Evolutionary conservation across 1,140 invertebrate genomes (phyloP), one percentile per base, ranked within the genome.

Genomic region (Microplitis mediator): DNA sequence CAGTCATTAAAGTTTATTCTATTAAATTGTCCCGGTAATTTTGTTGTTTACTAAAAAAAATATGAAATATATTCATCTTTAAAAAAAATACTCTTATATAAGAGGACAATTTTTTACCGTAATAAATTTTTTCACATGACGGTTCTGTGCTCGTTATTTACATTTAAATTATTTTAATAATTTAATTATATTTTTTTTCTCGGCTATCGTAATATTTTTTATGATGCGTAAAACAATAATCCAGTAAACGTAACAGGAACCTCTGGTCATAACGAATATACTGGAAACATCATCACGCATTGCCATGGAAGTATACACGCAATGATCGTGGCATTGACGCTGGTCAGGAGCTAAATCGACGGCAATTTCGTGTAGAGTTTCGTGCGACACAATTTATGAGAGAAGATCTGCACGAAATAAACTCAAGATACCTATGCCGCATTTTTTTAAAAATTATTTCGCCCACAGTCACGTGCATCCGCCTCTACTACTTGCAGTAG

Each of bases 321-420:
- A 71, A 66, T 72, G 58, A 72, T 34, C 54, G 3, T 51, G 71
- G 58, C 65, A 72, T 72, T 68, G 71, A 61, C 13, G 71, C 58
- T 72, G 71, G 71, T 72, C 71, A 71, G 69, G 52, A 65, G 64
- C 69, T 45, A 52, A 39, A 56, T 52, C 52, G 51, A 51, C 13
- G 34, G 63, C 36, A 72, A 72, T 67, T 72, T 72, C 69, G 69
- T 64, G 69, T 51, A 35, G 32, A 65, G 51, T 39, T 63, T 71
- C 69, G 60, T 71, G 69, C 36, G 23, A 50, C 31, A 69, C 23
- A 56, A 36, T 9, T 69, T 8, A 35, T 35, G 34, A 52, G 4
- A 51, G 13, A 66, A n/a, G 23, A 50, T 16, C 13, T 65, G 35
- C 63, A 51, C 50, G 14, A 16, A 34, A 65, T 45, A n/a, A 16